Evolutionary conservation across 2,113 vertebrate genomes (phyloP), one percentile per base, ranked within the genome.

Genomic region (Lampris incognitus): DNA sequence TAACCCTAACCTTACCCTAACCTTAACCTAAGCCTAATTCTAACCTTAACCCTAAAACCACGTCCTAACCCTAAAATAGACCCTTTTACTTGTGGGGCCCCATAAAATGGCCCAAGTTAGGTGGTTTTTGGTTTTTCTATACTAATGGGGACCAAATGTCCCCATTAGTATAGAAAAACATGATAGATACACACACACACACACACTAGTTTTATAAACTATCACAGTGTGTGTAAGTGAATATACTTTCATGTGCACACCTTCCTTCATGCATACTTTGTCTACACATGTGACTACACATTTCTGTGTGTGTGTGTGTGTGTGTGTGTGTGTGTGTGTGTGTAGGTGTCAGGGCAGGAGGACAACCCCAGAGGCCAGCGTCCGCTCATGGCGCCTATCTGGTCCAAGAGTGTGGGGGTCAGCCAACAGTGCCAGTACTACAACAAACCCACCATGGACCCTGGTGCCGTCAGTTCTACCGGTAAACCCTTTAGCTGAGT

Each of bases 341-440:
- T 85, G 74, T 84, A 99, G 97, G 97, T 99, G 39, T 99, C 97
- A 24, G 98, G 98, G 78, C 98, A 99, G 93, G 97, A 99, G 84
- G 85, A 87, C 63, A 93, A 74, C 70, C 88, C 94, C 63, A 93
- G 93, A 79, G 95, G 96, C 41, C 96, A 96, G 76, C 96, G 96
- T 80, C 87, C 96, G 74, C 94, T 99, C 70, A 61, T 92, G 51
- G 93, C 92, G 72, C 98, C 98, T 0, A 96, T 99, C 91, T 99
- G 97, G 98, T 96, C 98, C 58, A 87, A 82, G 74, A 94, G 90
- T 74, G 83, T 99, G 72, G 98, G 98, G 64, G 97, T 99, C 92
- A 96, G 91, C 59, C 93, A 92, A 77, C 94, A 85, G 87, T 99
- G 98, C 90, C 95, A 96, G 63, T 99, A 98, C 86, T 94, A 96